Conservation (phyloP, 23 tunicate species). For the Clavelina lepadiformis region DNA sequence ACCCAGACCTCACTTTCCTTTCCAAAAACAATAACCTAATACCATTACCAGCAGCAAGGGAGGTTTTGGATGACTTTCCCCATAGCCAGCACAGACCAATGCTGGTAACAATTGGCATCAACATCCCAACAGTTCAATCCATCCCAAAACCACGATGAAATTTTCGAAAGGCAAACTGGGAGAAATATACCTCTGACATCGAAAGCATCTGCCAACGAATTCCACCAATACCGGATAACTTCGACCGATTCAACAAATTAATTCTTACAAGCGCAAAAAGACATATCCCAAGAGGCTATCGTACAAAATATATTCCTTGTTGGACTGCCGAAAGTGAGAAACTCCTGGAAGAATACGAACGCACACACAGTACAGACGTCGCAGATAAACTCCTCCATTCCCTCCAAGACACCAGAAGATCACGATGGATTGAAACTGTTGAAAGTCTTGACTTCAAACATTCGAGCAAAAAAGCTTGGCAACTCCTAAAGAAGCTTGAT, state of each 20-base stretch:
- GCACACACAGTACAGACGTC: neutral
- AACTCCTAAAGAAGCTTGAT: constrained; percentile 5
- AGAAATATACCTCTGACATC: neutral
- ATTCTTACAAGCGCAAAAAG: neutral
- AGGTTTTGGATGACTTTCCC: constrained; percentile 7
- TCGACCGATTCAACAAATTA: neutral
- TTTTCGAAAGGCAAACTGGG: constrained; percentile 24
- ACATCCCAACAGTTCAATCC: neutral
- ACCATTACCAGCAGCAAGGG: neutral
- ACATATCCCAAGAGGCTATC: neutral
- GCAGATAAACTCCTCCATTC: constrained; percentile 13
- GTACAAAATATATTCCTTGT: constrained; percentile 7
- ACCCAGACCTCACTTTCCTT: constrained; percentile 8
- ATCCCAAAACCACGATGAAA: constrained; percentile 12
- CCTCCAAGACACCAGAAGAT: neutral
- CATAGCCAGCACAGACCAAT: constrained; percentile 21
- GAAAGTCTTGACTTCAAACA: constrained; percentile 12
- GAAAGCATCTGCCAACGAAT: constrained; percentile 4
- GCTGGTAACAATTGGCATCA: neutral
- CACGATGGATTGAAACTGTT: constrained; percentile 5
- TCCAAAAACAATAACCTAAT: neutral
- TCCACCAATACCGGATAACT: constrained; percentile 6
- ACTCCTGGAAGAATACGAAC: constrained; percentile 10
- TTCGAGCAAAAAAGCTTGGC: constrained; percentile 15
- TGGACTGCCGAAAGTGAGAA: constrained; percentile 3